Evolutionary conservation across 1,140 invertebrate species (phyloP).

Genomic region (Sarcophaga bullata): DNA sequence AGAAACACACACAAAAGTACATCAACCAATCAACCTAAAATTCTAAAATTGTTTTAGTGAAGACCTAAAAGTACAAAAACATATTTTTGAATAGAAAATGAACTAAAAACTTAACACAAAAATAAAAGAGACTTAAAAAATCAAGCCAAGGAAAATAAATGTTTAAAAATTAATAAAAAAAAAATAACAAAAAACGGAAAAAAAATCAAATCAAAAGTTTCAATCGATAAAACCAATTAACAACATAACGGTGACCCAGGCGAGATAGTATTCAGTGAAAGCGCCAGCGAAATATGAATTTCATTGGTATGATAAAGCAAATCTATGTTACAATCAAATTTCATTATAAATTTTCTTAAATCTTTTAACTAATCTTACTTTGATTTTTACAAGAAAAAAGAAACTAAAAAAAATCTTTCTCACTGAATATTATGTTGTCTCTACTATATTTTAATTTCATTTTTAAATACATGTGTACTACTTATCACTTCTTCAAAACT

Average conservation of each 20-base stretch:
- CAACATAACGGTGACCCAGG: conserved; percentile 52
- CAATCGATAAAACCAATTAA: conserved; percentile 7
- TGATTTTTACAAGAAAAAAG: no score
- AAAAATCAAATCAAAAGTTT: not conserved
- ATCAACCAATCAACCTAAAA: not conserved
- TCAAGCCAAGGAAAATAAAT: not conserved
- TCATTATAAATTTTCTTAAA: not conserved
- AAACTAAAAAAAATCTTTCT: conserved; percentile 3
- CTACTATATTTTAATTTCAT: conserved; percentile 6
- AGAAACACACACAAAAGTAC: not conserved
- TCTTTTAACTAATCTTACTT: not conserved
- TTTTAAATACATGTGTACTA: not conserved
- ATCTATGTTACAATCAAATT: not conserved
- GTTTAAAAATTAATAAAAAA: no score
- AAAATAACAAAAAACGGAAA: no score
- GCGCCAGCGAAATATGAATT: conserved; percentile 66
- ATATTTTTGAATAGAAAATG: not conserved
- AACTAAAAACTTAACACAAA: not conserved
- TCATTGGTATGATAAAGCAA: conserved; percentile 62
- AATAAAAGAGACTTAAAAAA: conserved; percentile 13
- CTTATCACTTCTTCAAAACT: not conserved
- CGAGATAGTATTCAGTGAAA: conserved; percentile 64
- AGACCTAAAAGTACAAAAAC: conserved; percentile 21
- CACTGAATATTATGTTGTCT: conserved; percentile 40
- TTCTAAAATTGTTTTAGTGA: conserved; percentile 14